Conservation (phyloP, 2,888 invertebrate genomes). For the Netelia melanura region DNA sequence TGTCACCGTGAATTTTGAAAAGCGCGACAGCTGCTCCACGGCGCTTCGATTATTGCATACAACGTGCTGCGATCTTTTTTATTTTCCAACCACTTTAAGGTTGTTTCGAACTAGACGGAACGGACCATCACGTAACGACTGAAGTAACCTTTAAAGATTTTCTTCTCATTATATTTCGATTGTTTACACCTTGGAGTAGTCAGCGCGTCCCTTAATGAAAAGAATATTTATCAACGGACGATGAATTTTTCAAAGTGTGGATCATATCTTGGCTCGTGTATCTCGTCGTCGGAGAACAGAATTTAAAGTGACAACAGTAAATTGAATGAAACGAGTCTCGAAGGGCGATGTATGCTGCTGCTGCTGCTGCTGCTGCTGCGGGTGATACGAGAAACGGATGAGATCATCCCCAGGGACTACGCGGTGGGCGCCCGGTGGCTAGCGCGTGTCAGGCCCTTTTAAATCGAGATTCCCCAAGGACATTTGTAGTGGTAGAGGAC, state of each 20-base stretch:
- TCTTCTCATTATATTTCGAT: not conserved
- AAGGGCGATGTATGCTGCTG: constrained; percentile 49
- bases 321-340: constrained; percentile 68
- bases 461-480: constrained; percentile 64
- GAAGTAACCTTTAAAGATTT: not conserved
- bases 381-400: constrained; percentile 60
- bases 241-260: constrained; percentile 4
- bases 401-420: constrained; percentile 64
- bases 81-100: too few relatives aligned
- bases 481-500: constrained; percentile 38
- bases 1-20: constrained; percentile 31
- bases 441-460: constrained; percentile 65
- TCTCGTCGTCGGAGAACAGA: constrained; percentile 35
- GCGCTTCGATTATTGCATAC: constrained; percentile 37
- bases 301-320: constrained; percentile 65
- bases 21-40: constrained; percentile 49
- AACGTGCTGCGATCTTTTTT: not conserved
- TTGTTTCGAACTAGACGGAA: too few relatives aligned
- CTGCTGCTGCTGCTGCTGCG: constrained; percentile 44
- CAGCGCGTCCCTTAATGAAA: not conserved
- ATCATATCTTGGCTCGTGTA: constrained; percentile 37
- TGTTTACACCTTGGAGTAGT: not conserved
- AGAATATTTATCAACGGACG: not conserved
- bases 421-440: constrained; percentile 54
- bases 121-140: too few relatives aligned